phyloP scores from a whole-genome alignment of 2,113 vertebrate genomes.

The Sylvia atricapilla region DNA sequence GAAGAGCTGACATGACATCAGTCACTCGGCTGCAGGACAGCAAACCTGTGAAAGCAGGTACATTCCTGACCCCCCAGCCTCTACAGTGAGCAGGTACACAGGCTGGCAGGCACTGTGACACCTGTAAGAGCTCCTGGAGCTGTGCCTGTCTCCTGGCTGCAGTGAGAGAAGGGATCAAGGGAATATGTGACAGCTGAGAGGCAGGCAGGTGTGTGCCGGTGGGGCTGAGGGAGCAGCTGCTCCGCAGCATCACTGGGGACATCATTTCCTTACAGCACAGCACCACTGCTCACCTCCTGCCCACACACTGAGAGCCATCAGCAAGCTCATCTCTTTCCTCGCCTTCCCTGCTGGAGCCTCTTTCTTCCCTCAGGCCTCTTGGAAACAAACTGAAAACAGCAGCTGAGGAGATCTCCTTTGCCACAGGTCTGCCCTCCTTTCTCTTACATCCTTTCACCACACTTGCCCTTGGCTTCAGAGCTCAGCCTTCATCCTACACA shows the following conservation, averaged over 20 bases:
- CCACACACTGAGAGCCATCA: not conserved
- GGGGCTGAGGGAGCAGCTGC: constrained; percentile 16
- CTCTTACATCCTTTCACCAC: not conserved
- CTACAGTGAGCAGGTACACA: not conserved
- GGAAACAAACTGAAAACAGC: not conserved
- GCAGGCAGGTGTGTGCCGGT: not conserved
- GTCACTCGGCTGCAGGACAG: not conserved
- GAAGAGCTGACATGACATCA: not conserved
- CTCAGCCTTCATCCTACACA: not conserved
- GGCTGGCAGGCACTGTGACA: not conserved
- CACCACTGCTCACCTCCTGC: not conserved
- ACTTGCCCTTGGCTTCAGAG: not conserved
- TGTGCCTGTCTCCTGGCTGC: not conserved
- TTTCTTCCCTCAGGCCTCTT: not conserved
- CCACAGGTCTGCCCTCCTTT: not conserved
- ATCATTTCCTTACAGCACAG: not conserved
- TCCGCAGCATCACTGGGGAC: not conserved
- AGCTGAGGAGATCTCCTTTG: not conserved
- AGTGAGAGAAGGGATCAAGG: not conserved
- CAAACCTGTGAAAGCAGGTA: not conserved
- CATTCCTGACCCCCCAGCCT: not conserved
- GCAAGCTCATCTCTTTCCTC: not conserved
- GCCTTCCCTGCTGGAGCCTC: not conserved
- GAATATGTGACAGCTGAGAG: not conserved
- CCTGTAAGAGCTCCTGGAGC: not conserved